Evolutionary conservation across 2,888 invertebrate species (phyloP).

Genomic region (Sinotaia quadrata): DNA sequence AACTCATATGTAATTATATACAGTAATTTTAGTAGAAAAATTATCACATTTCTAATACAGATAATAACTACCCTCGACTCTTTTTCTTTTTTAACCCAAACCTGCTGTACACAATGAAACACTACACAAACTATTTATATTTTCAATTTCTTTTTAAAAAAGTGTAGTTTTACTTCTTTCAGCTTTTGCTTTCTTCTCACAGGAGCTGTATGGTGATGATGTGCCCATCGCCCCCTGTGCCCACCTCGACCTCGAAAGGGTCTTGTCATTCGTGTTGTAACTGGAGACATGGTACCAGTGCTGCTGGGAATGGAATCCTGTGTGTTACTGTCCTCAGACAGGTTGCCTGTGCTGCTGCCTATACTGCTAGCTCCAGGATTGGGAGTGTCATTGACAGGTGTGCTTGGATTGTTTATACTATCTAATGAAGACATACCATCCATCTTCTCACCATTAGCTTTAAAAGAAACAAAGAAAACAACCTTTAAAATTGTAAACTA

Average conservation of each 20-base stretch:
- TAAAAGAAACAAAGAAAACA: neutral
- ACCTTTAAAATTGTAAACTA: too few relatives aligned
- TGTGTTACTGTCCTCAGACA: conserved; percentile 64
- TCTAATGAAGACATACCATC: neutral
- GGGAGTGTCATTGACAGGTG: neutral
- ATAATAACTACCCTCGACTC: too few relatives aligned
- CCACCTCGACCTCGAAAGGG: conserved; percentile 34
- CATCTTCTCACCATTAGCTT: too few relatives aligned
- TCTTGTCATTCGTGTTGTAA: conserved; percentile 24
- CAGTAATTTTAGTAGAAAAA: too few relatives aligned
- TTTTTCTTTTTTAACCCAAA: too few relatives aligned
- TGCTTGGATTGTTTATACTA: neutral
- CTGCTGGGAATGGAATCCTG: conserved; percentile 59
- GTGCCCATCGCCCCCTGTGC: conserved; percentile 44
- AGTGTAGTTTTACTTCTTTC: conserved; percentile 49
- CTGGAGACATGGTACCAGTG: conserved; percentile 41
- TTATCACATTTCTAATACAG: too few relatives aligned
- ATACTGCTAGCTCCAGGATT: conserved; percentile 23
- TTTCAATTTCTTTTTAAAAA: too few relatives aligned
- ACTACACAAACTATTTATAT: too few relatives aligned
- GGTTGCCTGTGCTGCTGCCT: conserved; percentile 63
- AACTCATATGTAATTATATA: too few relatives aligned
- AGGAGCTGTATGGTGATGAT: conserved; percentile 34
- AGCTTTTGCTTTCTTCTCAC: conserved; percentile 43
- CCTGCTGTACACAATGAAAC: too few relatives aligned